Evolutionary conservation across 2,888 invertebrate species (phyloP).

Genomic region (Scaptodrosophila latifasciaeformis): DNA sequence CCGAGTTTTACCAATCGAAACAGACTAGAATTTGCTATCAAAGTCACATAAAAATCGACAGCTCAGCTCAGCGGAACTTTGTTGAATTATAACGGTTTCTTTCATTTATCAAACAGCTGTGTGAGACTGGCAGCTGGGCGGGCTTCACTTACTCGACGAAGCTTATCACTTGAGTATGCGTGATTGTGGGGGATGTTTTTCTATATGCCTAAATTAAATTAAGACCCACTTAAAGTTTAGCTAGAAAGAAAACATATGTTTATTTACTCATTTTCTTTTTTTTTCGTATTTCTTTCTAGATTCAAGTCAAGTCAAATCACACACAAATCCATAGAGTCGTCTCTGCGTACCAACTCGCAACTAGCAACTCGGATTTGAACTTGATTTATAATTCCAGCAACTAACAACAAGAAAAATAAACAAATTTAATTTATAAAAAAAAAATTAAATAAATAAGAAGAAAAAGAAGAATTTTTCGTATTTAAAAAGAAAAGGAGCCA

Average conservation of each 20-base stretch:
- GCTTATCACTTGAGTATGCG: no score
- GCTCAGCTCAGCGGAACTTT: no score
- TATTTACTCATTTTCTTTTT: neutral
- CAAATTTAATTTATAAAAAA: slow-evolving; percentile 24
- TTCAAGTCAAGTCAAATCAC: slow-evolving; percentile 38
- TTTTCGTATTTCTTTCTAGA: slow-evolving; percentile 36
- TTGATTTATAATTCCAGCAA: slow-evolving; percentile 46
- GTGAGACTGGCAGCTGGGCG: no score
- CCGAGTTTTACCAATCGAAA: slow-evolving; percentile 11
- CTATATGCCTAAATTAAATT: no score
- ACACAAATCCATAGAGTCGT: slow-evolving; percentile 16
- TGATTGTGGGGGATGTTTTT: slow-evolving; percentile 18
- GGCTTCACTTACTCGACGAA: no score
- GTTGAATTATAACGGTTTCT: no score
- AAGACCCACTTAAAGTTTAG: no score
- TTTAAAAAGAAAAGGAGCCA: slow-evolving; percentile 25
- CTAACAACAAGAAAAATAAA: slow-evolving; percentile 32
- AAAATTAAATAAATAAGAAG: slow-evolving; percentile 16
- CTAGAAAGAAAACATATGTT: no score
- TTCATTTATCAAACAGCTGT: no score
- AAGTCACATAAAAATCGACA: no score
- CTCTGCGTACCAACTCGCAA: slow-evolving; percentile 5
- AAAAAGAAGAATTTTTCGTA: slow-evolving; percentile 24
- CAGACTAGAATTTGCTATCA: no score
- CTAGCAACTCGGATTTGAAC: slow-evolving; percentile 64